Base-by-base conservation (phyloP, 2,113 vertebrate genomes). In the Apodemus speciosus region DNA sequence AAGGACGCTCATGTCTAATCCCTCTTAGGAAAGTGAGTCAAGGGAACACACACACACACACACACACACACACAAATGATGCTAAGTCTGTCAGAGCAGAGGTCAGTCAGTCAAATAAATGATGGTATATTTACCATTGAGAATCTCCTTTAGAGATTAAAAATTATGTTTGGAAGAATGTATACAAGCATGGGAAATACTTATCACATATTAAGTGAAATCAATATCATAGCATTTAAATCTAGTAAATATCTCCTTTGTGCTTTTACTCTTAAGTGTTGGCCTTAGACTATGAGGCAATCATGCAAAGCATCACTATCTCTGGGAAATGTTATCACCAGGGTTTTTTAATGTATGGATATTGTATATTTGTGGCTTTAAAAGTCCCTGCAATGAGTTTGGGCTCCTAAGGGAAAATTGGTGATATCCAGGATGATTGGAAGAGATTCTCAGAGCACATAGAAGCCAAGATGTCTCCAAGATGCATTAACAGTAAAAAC, bases 81-180 rank as follows among this genome's bases (percentile, higher is more conserved):
- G 4, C 3, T 7, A 81, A 76, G 49, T 56, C 4, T 58, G 21
- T 14, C 53, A 46, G 72, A 92, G 6, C 18, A 27, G n/a, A 95
- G 46, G 6, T 15, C 8, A 64, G 6, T 15, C 8, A 64, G 56
- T 75, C 72, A 62, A 43, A 35, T 38, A 88, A 79, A 80, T 14
- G 2, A 6, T 35, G 9, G 14, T 60, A 6, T 62, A 68, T 10
- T 35, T 13, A 43, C 8, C 40, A 35, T 71, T 71, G 25, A 76
- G 66, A 76, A 62, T 38, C 21, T 35, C 60, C 32, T 4, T 10
- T 35, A 51, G 3, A 5, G 32, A 69, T 77, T 51, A 43, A 85
- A 25, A 68, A 83, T 53, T 71, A 75, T 84, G 58, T 84, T 81
- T 46, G 46, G 25, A 95, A 92, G 77, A 83, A 15, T 38, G 58